These are phyloP conservation scores for Morbakka virulenta DNA, from an alignment of 30 jellyfish, hydroid and myxozoan species.

Conservation along the genomic window DNA sequence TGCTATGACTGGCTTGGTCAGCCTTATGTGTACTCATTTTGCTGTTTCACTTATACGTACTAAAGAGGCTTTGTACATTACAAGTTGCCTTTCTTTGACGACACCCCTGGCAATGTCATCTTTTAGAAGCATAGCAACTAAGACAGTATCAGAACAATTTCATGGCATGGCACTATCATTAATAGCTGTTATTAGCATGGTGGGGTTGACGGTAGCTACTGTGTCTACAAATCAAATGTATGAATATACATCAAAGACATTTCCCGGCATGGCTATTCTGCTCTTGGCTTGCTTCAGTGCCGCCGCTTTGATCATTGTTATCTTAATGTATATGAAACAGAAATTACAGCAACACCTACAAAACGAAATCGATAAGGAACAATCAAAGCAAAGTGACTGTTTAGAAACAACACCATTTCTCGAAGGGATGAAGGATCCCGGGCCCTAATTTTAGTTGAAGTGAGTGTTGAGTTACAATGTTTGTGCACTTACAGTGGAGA, in stretches of 20 bases:
- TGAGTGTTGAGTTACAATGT: too few species aligned
- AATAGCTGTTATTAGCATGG: constrained; percentile 43
- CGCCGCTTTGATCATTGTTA: neutral
- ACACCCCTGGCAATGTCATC: constrained; percentile 51
- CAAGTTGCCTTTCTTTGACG: constrained; percentile 25
- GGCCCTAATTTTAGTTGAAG: too few species aligned
- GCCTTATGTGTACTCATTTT: constrained; percentile 30
- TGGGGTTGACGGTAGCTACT: constrained; percentile 42
- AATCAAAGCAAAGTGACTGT: neutral
- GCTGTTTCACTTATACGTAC: constrained; percentile 22
- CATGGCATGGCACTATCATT: constrained; percentile 50
- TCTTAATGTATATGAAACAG: neutral
- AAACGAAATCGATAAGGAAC: neutral
- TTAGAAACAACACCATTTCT: neutral
- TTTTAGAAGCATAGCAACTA: constrained; percentile 38
- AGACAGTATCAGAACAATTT: constrained; percentile 17
- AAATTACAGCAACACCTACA: neutral
- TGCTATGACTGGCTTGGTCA: constrained; percentile 24
- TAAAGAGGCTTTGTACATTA: neutral
- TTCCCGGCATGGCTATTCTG: constrained; percentile 50
- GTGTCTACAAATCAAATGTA: constrained; percentile 29
- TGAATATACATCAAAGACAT: constrained; percentile 26
- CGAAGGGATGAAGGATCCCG: too few species aligned
- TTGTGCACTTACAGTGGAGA: too few species aligned
- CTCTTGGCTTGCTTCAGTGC: constrained; percentile 13